phyloP scores from a whole-genome alignment of 2,113 vertebrate species.

The Cyprinus carpio region DNA sequence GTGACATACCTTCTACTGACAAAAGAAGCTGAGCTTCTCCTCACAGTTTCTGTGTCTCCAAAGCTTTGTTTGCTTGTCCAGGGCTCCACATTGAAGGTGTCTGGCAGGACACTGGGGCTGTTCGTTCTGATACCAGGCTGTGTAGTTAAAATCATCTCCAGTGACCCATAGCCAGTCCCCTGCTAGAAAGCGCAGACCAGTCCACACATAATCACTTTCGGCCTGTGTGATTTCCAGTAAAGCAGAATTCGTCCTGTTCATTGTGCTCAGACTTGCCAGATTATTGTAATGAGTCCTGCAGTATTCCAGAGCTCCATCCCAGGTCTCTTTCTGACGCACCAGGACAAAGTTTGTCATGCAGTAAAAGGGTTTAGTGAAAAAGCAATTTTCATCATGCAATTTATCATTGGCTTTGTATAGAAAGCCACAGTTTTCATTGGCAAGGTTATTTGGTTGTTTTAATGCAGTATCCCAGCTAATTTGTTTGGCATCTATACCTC shows the following conservation, averaged over 20 bases:
- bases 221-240: not conserved
- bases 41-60: conserved; percentile 34
- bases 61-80: not conserved
- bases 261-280: conserved; percentile 20
- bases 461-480: not conserved
- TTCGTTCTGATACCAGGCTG: not conserved
- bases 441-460: not conserved
- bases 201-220: conserved; percentile 19
- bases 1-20: not conserved
- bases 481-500: not conserved
- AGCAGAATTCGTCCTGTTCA: not conserved
- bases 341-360: not conserved
- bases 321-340: not conserved
- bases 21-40: conserved; percentile 29
- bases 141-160: not conserved
- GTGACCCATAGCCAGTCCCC: conserved; percentile 18
- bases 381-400: not conserved
- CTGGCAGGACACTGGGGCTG: not conserved
- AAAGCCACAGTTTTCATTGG: not conserved
- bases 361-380: not conserved
- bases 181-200: conserved; percentile 17
- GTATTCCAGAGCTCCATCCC: conserved; percentile 35
- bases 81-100: conserved; percentile 19
- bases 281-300: not conserved
- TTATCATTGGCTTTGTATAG: not conserved